phyloP scores from a whole-genome alignment of 2,888 invertebrate genomes.

The Drosophila ezoana region DNA sequence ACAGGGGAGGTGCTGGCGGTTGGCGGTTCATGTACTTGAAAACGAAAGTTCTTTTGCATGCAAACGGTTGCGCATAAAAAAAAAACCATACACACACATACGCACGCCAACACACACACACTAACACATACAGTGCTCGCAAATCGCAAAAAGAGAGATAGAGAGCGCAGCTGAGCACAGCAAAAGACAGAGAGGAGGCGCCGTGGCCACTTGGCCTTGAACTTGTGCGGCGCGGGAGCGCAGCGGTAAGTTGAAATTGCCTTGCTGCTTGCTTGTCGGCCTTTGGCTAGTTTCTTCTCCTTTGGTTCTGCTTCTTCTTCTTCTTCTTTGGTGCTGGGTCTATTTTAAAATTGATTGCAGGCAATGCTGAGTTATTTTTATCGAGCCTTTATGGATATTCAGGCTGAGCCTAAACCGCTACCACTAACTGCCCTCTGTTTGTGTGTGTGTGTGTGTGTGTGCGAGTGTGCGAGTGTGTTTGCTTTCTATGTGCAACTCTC shows the following conservation, averaged over 20 bases:
- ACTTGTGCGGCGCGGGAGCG: constrained; percentile 71
- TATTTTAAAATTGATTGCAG: constrained; percentile 53
- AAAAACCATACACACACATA: constrained; percentile 25
- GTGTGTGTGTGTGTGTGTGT: neutral
- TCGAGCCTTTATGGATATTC: constrained; percentile 43
- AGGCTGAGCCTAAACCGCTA: constrained; percentile 28
- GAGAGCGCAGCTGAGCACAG: constrained; percentile 3
- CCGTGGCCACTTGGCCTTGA: constrained; percentile 77
- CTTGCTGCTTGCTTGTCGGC: constrained; percentile 31
- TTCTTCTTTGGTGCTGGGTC: constrained; percentile 35
- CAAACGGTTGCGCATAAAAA: constrained; percentile 53
- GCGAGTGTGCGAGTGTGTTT: neutral
- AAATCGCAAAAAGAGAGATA: constrained; percentile 23
- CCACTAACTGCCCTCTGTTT: neutral
- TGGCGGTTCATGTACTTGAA: constrained; percentile 62
- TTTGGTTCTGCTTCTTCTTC: constrained; percentile 13
- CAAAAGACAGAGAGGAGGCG: constrained; percentile 49
- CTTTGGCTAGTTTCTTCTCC: constrained; percentile 44
- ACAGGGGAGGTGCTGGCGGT: constrained; percentile 46
- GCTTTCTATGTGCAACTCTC: constrained; percentile 44
- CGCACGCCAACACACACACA: constrained; percentile 11
- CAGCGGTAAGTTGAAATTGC: constrained; percentile 70
- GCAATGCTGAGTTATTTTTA: constrained; percentile 58
- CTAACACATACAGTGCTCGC: constrained; percentile 2
- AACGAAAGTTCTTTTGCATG: constrained; percentile 78